Evolutionary conservation across 1,140 invertebrate species (phyloP).

Genomic region (Microplitis demolitor): DNA sequence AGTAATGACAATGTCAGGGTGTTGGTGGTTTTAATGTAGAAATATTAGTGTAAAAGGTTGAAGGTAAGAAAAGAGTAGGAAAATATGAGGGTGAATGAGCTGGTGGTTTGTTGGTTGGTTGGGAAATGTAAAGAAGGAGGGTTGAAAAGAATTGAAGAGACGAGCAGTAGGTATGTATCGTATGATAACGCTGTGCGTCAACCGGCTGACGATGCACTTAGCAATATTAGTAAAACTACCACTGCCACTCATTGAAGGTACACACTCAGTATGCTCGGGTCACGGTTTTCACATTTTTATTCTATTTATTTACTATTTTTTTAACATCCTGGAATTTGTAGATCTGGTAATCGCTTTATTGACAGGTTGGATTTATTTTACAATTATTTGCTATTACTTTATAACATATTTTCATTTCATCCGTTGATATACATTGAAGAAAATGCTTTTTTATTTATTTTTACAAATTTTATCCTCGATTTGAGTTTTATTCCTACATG

Average conservation of each 20-base stretch:
- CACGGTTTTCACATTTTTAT: background rate
- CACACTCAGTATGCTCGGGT: background rate
- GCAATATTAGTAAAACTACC: slow-evolving; percentile 50
- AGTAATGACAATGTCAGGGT: slow-evolving; percentile 27
- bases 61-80: background rate
- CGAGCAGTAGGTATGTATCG: slow-evolving; percentile 30
- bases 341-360: background rate
- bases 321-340: background rate
- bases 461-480: background rate
- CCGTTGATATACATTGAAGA: background rate
- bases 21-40: slow-evolving; percentile 11
- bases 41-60: slow-evolving; percentile 17
- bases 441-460: background rate
- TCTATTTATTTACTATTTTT: background rate
- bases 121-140: background rate
- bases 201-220: slow-evolving; percentile 54
- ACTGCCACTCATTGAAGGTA: background rate
- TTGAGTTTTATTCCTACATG: no score
- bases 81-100: slow-evolving; percentile 17
- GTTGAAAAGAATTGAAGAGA: slow-evolving; percentile 33
- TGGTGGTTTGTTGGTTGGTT: background rate
- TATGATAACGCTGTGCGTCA: slow-evolving; percentile 42
- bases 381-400: background rate
- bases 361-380: background rate
- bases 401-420: background rate